Base-by-base conservation (phyloP, 2,113 vertebrate species). In the Lophura nycthemera region DNA sequence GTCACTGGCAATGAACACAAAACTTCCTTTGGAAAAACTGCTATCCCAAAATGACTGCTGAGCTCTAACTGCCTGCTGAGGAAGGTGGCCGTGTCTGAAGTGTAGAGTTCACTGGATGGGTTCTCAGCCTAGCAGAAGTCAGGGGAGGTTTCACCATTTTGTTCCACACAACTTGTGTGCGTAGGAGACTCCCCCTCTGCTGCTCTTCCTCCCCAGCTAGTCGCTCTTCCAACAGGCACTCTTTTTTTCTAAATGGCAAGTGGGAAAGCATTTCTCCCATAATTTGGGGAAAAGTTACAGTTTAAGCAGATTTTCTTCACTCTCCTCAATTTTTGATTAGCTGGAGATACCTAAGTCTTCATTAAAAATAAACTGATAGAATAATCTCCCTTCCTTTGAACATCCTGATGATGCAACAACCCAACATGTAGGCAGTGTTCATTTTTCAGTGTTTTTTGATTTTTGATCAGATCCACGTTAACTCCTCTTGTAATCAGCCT, bases 141-240 rank as follows among this genome's bases (percentile, higher is more conserved):
- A 66, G 19, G 52, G 59, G 22, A 72, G 38, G 10, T 32, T 80
- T 77, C 4, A 2, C 32, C 14, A 7, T 69, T 34, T 42, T 13
- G 21, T 24, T 79, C 75, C n/a, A n/a, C 34, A 47, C 47, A 70
- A 36, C 0, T 0, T 6, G 5, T 1, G 0, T 8, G 3, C 0
- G 0, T 64, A 72, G 43, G n/a, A 32, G 45, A 48, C 47, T 77
- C 4, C 59, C 71, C n/a, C 30, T 75, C 40, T 0, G 1, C 57
- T 50, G 13, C 32, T 25, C 32, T 71, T 57, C 27, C 8, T 80
- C 18, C 30, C 45, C 45, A 36, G 27, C 32, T 66, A 17, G 34
- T 80, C 72, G 19, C n/a, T 54, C n/a, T 60, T 21, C 11, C 1
- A 11, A 6, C 27, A 34, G 60, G 56, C 69, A 40, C 12, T 63